Evolutionary conservation across 1,140 invertebrate species (phyloP), one percentile per base, ranked within the genome.

Genomic region (Hyposmocoma kahamanoa): DNA sequence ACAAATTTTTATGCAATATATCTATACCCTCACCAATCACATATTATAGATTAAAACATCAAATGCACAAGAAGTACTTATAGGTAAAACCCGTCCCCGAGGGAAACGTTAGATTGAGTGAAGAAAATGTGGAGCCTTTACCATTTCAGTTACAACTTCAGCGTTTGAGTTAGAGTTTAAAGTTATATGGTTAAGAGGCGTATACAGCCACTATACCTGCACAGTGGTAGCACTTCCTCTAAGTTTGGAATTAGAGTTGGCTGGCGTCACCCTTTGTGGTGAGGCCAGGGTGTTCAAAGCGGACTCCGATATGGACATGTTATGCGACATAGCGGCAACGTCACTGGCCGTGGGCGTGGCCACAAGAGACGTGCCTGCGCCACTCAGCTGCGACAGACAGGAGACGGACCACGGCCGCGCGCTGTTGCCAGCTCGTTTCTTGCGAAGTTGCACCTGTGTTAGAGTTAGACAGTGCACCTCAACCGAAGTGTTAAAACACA

Each of bases 401-500:
- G 94, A 94, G 6, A 96, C 93, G 49, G 94, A 95, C 94, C 94
- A 95, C 1, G 94, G 95, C 36, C 94, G 87, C 24, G 90, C 89
- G 47, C 86, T 87, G 60, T 62, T 71, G 47, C 75, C 77, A 42
- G 60, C 78, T 32, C 82, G 78, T 58, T 89, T 89, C 53, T 87
- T 84, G 47, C 89, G 73, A 24, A 89, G 57, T 50, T 82, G 70
- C 30, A 90, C 87, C 86, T 77, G 42, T 56, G 58, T 44, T 64
- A 24, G 52, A 58, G 48, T 56, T n/a, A n/a, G n/a, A n/a, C n/a
- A n/a, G 48, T 18, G 24, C 17, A 24, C 55, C 47, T 56, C 46
- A 50, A 59, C 49, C 56, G 17, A 36, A 36, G 39, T 67, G 69
- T 69, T 68, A 60, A 59, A 53, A 39, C 24, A 60, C 38, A 15